These are phyloP conservation scores for Pseudanteris insignis DNA, from an alignment of 2,888 invertebrate species.

Conservation along the genomic window DNA sequence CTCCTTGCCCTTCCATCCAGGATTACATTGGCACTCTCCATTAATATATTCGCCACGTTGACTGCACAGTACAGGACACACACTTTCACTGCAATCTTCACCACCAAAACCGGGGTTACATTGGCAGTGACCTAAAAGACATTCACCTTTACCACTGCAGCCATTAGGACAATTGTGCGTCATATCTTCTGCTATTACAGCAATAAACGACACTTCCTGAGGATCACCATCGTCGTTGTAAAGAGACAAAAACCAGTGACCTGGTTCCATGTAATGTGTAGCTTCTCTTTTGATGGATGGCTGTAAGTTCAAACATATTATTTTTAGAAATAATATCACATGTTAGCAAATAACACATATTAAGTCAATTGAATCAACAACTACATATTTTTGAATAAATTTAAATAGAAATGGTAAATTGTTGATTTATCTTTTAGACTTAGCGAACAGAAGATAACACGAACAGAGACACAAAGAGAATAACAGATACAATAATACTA, in stretches of 20 bases:
- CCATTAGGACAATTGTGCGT: conserved; percentile 95
- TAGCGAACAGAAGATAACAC: conserved; percentile 18
- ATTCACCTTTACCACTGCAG: conserved; percentile 96
- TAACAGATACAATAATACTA: conserved; percentile 69
- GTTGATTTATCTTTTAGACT: too few relatives aligned
- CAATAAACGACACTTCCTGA: conserved; percentile 86
- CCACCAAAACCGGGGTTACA: conserved; percentile 97
- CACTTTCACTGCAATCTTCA: conserved; percentile 95
- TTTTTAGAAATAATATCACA: neutral
- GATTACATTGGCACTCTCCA: conserved; percentile 96
- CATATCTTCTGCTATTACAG: conserved; percentile 88
- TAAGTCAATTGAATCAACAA: too few relatives aligned
- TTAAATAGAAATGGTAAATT: too few relatives aligned
- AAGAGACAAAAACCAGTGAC: conserved; percentile 94
- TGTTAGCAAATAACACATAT: too few relatives aligned
- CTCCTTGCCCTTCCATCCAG: conserved; percentile 98
- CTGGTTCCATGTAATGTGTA: conserved; percentile 94
- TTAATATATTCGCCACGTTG: conserved; percentile 96
- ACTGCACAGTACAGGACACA: conserved; percentile 96
- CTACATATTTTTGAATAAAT: too few relatives aligned
- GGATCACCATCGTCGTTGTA: conserved; percentile 96
- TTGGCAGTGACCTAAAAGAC: conserved; percentile 92
- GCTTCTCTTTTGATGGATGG: conserved; percentile 90
- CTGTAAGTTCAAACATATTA: too few relatives aligned
- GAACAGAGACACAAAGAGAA: conserved; percentile 34